Conservation (phyloP, 2,797 vertebrate genomes). For the Sardinella longiceps region DNA sequence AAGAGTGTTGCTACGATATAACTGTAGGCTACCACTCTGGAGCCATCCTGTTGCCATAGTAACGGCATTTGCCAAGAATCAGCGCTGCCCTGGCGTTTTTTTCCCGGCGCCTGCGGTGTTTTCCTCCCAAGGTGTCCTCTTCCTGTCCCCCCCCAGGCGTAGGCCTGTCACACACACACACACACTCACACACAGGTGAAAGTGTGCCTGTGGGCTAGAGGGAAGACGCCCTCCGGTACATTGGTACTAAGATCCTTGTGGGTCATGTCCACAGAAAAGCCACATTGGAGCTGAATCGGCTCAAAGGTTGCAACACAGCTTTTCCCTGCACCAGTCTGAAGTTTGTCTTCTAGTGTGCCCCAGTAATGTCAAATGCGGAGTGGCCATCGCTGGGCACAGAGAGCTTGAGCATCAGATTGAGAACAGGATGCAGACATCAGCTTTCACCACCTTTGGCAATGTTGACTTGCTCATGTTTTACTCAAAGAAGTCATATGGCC, state of each 20-base stretch:
- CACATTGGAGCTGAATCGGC: background rate
- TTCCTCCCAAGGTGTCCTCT: slow-evolving; percentile 53
- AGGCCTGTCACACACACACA: background rate
- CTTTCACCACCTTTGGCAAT: background rate
- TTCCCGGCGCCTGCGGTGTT: slow-evolving; percentile 42
- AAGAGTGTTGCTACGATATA: slow-evolving; percentile 63
- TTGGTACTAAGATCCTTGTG: background rate
- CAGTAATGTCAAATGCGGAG: background rate
- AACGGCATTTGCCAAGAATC: slow-evolving; percentile 69
- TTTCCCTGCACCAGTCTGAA: background rate
- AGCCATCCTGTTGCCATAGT: slow-evolving; percentile 76
- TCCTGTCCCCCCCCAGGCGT: slow-evolving; percentile 47
- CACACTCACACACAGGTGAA: background rate
- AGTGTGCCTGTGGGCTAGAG: slow-evolving; percentile 5
- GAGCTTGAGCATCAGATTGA: background rate
- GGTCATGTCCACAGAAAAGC: background rate
- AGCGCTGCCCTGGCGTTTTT: slow-evolving; percentile 51
- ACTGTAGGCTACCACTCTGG: slow-evolving; percentile 64
- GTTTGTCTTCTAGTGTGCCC: background rate
- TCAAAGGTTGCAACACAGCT: background rate
- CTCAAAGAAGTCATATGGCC: background rate
- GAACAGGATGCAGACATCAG: background rate
- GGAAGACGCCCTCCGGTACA: background rate
- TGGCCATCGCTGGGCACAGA: background rate
- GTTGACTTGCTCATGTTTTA: background rate